Conservation (phyloP, 2,888 invertebrate genomes). For the Globia sparganii region DNA sequence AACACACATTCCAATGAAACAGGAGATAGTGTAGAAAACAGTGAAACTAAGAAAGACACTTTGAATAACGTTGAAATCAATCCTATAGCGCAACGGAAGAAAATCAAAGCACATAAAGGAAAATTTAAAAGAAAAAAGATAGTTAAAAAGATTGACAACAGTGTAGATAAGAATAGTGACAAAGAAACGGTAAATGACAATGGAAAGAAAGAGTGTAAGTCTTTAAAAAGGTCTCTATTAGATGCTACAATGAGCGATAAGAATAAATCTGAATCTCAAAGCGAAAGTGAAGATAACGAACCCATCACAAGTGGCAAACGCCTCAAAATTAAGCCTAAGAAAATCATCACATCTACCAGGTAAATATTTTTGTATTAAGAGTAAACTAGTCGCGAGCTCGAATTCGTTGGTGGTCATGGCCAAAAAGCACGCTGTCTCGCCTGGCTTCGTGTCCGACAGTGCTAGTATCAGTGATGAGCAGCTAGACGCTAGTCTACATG, state of each 20-base stretch:
- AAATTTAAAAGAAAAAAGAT: conserved; percentile 85
- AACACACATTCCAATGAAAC: conserved; percentile 85
- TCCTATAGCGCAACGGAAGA: conserved; percentile 81
- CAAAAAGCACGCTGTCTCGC: too few species aligned
- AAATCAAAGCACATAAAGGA: conserved; percentile 85
- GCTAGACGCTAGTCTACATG: too few species aligned
- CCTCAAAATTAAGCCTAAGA: conserved; percentile 88
- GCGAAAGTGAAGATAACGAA: conserved; percentile 86
- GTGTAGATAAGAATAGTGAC: conserved; percentile 70
- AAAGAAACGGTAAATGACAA: conserved; percentile 73
- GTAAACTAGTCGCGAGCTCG: too few species aligned
- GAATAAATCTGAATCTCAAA: conserved; percentile 87
- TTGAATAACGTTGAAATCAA: conserved; percentile 68
- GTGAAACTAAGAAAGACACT: conserved; percentile 74
- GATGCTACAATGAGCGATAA: conserved; percentile 84
- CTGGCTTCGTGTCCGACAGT: too few species aligned
- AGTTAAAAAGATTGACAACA: conserved; percentile 64
- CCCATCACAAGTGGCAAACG: conserved; percentile 84
- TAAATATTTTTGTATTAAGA: conserved; percentile 65
- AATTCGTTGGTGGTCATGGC: too few species aligned
- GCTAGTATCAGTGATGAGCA: too few species aligned
- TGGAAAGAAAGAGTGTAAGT: conserved; percentile 79
- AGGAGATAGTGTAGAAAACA: conserved; percentile 75
- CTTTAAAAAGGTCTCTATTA: conserved; percentile 82
- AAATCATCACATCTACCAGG: conserved; percentile 84